phyloP scores from a whole-genome alignment of 2,888 invertebrate genomes.

The Mongoloraphidia duomilia region DNA sequence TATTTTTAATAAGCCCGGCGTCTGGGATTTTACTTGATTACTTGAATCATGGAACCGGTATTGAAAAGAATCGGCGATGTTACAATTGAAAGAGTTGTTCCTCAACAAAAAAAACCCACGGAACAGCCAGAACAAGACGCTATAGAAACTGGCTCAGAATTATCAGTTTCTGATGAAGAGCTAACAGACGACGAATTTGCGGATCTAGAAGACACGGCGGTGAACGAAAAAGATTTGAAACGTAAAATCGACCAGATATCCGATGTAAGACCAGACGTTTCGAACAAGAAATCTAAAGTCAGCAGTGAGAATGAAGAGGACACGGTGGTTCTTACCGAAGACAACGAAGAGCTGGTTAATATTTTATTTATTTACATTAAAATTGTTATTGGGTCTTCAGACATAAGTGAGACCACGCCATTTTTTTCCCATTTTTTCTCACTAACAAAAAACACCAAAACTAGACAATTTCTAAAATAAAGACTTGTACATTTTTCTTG shows the following conservation, averaged over 20 bases:
- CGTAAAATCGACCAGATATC: conserved; percentile 3
- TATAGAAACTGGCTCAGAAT: conserved; percentile 24
- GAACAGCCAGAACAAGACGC: conserved; percentile 14
- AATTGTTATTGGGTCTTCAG: no score
- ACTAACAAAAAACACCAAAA: no score
- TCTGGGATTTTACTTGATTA: conserved; percentile 9
- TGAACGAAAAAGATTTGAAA: no score
- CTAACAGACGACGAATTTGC: conserved; percentile 31
- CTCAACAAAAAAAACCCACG: conserved; percentile 19
- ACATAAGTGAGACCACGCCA: no score
- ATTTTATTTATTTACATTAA: no score
- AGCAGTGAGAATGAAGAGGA: conserved; percentile 26
- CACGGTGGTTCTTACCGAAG: conserved; percentile 21
- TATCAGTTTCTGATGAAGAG: conserved; percentile 24
- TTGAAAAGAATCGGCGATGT: conserved; percentile 43
- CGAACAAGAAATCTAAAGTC: conserved; percentile 17
- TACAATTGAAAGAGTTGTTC: conserved; percentile 37
- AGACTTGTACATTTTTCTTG: no score
- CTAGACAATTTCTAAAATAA: no score
- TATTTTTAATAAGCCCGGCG: no score
- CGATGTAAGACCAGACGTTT: conserved; percentile 18
- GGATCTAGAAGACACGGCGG: conserved; percentile 20
- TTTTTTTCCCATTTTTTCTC: no score
- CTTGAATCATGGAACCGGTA: conserved; percentile 35
- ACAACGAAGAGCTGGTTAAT: no score